These are phyloP conservation scores for Ladona fulva DNA, from an alignment of 1,140 invertebrate genomes.

Conservation along the genomic window DNA sequence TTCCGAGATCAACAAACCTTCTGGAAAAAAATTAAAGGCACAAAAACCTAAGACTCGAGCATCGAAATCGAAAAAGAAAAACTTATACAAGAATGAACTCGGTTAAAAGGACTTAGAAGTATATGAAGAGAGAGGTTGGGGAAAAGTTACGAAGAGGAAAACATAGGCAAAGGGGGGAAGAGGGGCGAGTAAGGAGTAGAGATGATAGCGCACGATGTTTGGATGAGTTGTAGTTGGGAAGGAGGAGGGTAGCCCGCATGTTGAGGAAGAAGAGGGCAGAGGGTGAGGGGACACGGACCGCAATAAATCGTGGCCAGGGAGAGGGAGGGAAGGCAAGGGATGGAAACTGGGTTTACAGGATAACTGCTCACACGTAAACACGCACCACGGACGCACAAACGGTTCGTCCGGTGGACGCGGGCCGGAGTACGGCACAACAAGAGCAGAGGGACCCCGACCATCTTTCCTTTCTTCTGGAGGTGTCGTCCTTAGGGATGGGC, in stretches of 20 bases:
- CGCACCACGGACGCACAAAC: background rate
- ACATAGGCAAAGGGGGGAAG: background rate
- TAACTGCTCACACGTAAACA: background rate
- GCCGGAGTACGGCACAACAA: background rate
- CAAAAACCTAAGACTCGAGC: too few relatives aligned
- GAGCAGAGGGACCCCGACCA: background rate
- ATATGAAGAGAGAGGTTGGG: background rate
- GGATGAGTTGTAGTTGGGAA: background rate
- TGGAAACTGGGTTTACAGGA: background rate
- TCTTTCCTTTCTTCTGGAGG: background rate
- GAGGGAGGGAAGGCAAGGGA: background rate
- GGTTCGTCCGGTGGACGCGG: background rate
- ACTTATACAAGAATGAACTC: too few relatives aligned
- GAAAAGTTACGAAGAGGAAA: background rate
- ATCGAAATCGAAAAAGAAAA: too few relatives aligned
- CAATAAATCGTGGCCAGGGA: background rate
- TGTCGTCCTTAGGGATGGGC: background rate
- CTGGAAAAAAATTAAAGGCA: too few relatives aligned
- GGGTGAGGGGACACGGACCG: background rate
- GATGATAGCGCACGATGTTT: background rate
- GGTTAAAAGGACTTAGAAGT: background rate
- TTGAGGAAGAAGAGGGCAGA: background rate
- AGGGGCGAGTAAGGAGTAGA: background rate
- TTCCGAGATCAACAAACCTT: too few relatives aligned
- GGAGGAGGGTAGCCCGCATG: background rate